Evolutionary conservation across 2,888 invertebrate genomes (phyloP).

Genomic region (Serripes groenlandicus): DNA sequence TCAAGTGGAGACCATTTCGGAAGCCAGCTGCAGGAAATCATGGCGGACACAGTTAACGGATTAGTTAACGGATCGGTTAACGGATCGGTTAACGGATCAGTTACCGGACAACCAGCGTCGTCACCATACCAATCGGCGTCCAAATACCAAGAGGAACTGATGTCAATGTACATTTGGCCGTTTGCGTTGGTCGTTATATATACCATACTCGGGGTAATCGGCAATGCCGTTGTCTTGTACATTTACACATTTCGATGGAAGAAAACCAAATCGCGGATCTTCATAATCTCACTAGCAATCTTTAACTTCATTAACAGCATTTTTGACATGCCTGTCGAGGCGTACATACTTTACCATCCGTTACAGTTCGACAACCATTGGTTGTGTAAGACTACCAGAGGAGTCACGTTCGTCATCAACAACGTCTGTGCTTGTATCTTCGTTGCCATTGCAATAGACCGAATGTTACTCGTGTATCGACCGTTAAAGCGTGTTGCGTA

Average conservation of each 20-base stretch:
- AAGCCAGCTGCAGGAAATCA: too few species aligned
- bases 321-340: slow-evolving; percentile 52
- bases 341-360: slow-evolving; percentile 43
- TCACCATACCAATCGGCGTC: not conserved
- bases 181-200: slow-evolving; percentile 35
- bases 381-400: slow-evolving; percentile 46
- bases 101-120: too few species aligned
- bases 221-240: slow-evolving; percentile 41
- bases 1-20: too few species aligned
- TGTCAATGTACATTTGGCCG: slow-evolving; percentile 43
- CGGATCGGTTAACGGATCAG: too few species aligned
- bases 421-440: slow-evolving; percentile 42
- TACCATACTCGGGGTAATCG: slow-evolving; percentile 29
- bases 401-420: slow-evolving; percentile 44
- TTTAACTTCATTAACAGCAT: slow-evolving; percentile 43
- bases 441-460: slow-evolving; percentile 51
- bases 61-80: too few species aligned
- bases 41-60: too few species aligned
- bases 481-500: slow-evolving; percentile 32
- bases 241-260: slow-evolving; percentile 36
- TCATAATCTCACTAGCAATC: slow-evolving; percentile 19
- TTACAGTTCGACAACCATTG: slow-evolving; percentile 39
- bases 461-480: slow-evolving; percentile 42
- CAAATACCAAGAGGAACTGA: slow-evolving; percentile 15
- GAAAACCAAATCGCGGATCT: slow-evolving; percentile 38